A percentile compares a stretch with the other conserved stretches of the same genome.
Conservation (phyloP, 2,888 invertebrate genomes). For the Oasisia sp. region DNA sequence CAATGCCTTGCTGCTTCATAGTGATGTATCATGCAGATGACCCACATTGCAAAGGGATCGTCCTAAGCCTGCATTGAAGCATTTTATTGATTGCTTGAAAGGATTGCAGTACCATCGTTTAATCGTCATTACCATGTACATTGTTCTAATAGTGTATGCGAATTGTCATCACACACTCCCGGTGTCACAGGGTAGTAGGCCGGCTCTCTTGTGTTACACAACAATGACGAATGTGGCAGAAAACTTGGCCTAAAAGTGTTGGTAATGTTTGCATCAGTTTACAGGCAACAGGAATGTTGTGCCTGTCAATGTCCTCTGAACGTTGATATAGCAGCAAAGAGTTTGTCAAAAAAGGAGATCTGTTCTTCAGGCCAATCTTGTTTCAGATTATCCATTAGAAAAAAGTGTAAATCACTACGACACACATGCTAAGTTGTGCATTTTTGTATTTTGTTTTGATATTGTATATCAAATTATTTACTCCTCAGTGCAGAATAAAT, state of each 20-base stretch:
- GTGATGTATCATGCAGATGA: no score
- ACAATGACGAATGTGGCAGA: background rate
- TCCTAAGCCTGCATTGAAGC: background rate
- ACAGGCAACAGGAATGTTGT: background rate
- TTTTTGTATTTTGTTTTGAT: no score
- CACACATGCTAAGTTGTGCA: no score
- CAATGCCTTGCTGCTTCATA: background rate
- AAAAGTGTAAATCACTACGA: no score
- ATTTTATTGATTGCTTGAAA: conserved; percentile 3
- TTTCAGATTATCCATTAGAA: no score
- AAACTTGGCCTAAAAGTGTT: background rate
- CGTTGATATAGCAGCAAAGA: background rate
- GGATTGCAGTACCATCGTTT: background rate
- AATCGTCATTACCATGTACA: background rate
- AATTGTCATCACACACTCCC: background rate
- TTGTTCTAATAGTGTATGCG: background rate
- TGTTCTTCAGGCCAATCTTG: no score
- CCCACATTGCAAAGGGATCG: background rate
- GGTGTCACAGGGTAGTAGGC: background rate
- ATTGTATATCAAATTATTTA: no score
- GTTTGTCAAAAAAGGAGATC: background rate
- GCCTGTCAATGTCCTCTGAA: background rate
- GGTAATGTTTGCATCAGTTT: background rate
- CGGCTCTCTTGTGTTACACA: background rate
- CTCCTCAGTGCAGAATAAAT: no score